Evolutionary conservation across 2,113 vertebrate genomes (phyloP).

Genomic region (Arvicanthis niloticus): DNA sequence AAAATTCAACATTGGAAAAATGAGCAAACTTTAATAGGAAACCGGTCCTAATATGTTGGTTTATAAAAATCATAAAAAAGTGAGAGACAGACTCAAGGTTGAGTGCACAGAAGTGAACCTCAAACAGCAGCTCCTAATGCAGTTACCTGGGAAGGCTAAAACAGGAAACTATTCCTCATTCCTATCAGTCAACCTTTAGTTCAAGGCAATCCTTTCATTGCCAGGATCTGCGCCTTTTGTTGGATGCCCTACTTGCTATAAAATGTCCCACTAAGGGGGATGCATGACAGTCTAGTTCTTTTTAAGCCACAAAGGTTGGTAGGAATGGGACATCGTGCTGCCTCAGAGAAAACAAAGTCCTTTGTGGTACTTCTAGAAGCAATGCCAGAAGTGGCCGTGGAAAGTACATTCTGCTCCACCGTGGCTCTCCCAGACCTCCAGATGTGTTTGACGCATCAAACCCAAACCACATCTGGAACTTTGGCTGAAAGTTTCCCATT

Average conservation of each 20-base stretch:
- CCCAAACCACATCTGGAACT: background rate
- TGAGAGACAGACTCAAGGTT: background rate
- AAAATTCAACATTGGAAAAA: background rate
- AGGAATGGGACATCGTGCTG: background rate
- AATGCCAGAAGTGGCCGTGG: background rate
- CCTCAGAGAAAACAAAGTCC: background rate
- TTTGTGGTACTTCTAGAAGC: background rate
- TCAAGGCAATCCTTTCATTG: background rate
- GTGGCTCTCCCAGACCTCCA: background rate
- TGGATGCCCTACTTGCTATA: background rate
- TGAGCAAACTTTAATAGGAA: background rate
- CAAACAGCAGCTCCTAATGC: background rate
- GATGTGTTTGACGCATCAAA: background rate
- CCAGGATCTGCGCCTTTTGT: background rate
- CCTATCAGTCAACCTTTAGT: background rate
- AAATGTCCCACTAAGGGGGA: background rate
- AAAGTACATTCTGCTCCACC: background rate
- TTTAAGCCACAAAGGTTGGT: background rate
- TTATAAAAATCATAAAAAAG: conserved; percentile 45
- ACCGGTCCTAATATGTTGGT: background rate
- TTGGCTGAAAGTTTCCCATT: background rate
- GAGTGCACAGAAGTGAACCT: background rate
- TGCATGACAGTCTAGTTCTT: background rate
- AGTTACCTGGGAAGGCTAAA: background rate
- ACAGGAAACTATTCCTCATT: background rate